Conservation (phyloP, 2,113 vertebrate genomes). For the Zosterops hypoxanthus region DNA sequence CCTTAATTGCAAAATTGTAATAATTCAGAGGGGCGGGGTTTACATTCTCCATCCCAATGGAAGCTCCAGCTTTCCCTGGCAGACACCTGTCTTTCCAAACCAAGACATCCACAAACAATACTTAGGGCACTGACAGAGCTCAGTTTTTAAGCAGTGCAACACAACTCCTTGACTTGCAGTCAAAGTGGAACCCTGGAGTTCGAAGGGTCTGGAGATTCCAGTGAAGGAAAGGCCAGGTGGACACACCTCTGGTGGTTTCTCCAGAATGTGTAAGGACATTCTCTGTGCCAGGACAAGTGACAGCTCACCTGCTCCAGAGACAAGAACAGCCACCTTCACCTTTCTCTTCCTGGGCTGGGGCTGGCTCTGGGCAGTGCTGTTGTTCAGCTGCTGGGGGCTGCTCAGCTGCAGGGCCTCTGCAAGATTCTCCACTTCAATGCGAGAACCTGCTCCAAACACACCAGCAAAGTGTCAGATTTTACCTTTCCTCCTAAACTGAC, state of each 20-base stretch:
- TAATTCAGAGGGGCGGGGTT: too few species aligned
- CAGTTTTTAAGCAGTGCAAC: neutral
- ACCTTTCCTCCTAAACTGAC: neutral
- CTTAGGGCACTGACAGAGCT: neutral
- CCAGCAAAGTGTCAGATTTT: neutral
- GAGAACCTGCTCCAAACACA: slow-evolving; percentile 27
- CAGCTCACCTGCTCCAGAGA: slow-evolving; percentile 85
- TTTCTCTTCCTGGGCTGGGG: slow-evolving; percentile 42
- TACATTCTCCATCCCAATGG: too few species aligned
- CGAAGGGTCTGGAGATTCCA: neutral
- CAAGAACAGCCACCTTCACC: slow-evolving; percentile 83
- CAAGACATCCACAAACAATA: neutral
- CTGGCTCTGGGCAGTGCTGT: neutral
- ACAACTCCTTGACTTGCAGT: neutral
- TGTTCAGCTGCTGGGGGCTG: neutral
- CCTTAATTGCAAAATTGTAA: too few species aligned
- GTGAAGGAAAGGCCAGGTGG: neutral
- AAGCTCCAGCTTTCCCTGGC: too few species aligned
- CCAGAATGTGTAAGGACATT: neutral
- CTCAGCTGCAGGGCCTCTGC: slow-evolving; percentile 54
- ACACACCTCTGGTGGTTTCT: too few species aligned
- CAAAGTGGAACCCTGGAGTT: neutral
- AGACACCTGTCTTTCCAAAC: too few species aligned
- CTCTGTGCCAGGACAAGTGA: neutral
- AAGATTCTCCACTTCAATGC: slow-evolving; percentile 48